phyloP scores from a whole-genome alignment of 2,888 invertebrate genomes.

The Mellilla xanthometata region DNA sequence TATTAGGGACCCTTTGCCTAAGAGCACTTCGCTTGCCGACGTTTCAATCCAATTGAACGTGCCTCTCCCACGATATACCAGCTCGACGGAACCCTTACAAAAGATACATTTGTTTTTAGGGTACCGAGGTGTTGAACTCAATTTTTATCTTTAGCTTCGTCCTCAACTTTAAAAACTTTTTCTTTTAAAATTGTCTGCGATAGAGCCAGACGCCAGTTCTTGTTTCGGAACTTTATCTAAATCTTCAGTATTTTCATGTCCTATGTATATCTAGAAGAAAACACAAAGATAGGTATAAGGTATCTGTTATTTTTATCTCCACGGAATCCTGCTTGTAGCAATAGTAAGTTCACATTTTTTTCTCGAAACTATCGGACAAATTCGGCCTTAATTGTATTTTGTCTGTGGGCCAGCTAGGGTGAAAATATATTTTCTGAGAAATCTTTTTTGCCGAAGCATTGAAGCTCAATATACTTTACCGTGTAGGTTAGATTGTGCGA shows the following conservation, averaged over 20 bases:
- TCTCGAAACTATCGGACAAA: conserved; percentile 42
- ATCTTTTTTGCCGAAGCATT: conserved; percentile 31
- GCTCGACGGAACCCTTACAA: conserved; percentile 47
- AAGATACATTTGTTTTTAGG: conserved; percentile 52
- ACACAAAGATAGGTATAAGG: neutral
- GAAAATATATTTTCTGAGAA: conserved; percentile 46
- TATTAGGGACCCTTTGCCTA: conserved; percentile 64
- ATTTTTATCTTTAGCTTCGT: conserved; percentile 23
- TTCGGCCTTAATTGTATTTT: conserved; percentile 52
- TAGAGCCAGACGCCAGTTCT: conserved; percentile 4
- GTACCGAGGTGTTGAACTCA: conserved; percentile 29
- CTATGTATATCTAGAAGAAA: neutral
- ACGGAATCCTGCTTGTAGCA: conserved; percentile 10
- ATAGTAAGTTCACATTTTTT: conserved; percentile 20
- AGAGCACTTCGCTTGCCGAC: conserved; percentile 53
- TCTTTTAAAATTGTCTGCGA: conserved; percentile 8
- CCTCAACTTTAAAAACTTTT: conserved; percentile 3
- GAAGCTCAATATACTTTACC: conserved; percentile 40
- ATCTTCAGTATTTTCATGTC: neutral
- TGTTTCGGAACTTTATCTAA: conserved; percentile 5
- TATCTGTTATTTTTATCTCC: conserved; percentile 5
- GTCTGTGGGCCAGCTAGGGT: conserved; percentile 38
- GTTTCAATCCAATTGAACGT: conserved; percentile 71
- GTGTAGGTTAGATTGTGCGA: conserved; percentile 40
- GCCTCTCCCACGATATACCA: conserved; percentile 49